Conservation (phyloP, 2,113 vertebrate genomes). For the Malurus alboscapulatus region DNA sequence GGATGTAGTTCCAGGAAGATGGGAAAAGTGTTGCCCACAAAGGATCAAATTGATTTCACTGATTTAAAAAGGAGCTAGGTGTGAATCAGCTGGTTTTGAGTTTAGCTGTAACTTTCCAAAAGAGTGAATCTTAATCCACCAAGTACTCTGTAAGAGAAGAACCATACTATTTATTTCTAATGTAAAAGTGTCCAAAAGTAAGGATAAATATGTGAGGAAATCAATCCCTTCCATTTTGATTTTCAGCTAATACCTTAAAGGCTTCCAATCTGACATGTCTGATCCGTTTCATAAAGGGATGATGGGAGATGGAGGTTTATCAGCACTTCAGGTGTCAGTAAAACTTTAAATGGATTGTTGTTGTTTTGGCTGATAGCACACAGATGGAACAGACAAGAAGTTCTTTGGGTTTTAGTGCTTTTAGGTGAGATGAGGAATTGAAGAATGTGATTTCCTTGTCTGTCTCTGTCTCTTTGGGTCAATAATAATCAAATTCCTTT, state of each 20-base stretch:
- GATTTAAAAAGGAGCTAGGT: background rate
- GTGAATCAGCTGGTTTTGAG: background rate
- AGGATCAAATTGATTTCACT: background rate
- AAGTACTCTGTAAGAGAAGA: background rate
- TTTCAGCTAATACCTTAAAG: background rate
- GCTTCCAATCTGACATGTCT: background rate
- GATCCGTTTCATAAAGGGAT: background rate
- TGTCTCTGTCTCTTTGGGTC: background rate
- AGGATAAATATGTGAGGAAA: background rate
- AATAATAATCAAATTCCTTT: background rate
- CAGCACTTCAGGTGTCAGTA: background rate
- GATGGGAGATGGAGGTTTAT: background rate
- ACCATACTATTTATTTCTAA: background rate
- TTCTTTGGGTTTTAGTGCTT: background rate
- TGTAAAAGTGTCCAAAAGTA: background rate
- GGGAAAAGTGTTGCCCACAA: too few relatives aligned
- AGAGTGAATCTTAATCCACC: background rate
- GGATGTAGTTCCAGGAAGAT: too few relatives aligned
- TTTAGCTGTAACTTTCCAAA: background rate
- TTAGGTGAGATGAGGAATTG: background rate
- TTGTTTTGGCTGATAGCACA: background rate
- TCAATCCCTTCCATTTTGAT: background rate
- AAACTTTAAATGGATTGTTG: background rate
- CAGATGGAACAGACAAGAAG: background rate
- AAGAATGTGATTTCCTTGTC: background rate